These are phyloP conservation scores for Xanthorhoe designata DNA, from an alignment of 2,888 invertebrate genomes.

Conservation along the genomic window DNA sequence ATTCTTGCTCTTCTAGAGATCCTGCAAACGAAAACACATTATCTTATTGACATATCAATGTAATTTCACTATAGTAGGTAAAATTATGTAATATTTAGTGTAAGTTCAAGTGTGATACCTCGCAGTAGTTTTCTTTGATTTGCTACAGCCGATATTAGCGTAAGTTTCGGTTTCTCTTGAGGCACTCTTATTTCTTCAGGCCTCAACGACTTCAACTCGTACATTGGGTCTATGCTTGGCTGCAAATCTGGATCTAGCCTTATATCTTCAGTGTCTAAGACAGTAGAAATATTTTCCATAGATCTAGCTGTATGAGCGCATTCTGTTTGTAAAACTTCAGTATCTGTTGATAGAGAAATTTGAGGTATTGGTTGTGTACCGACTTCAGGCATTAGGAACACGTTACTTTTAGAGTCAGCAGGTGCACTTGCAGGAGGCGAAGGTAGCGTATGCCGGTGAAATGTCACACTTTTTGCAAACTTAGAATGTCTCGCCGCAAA, in stretches of 20 bases:
- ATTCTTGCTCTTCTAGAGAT: constrained; percentile 91
- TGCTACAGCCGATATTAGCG: constrained; percentile 84
- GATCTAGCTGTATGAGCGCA: constrained; percentile 55
- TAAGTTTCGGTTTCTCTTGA: constrained; percentile 84
- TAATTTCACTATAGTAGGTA: constrained; percentile 5
- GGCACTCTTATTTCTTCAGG: constrained; percentile 84
- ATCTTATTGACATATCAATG: constrained; percentile 24
- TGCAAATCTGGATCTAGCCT: constrained; percentile 65
- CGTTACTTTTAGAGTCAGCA: constrained; percentile 63
- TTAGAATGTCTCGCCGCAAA: constrained; percentile 95
- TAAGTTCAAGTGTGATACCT: constrained; percentile 62
- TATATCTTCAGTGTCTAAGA: constrained; percentile 57
- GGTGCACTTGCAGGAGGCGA: constrained; percentile 89
- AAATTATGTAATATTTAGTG: background rate
- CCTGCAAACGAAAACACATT: constrained; percentile 72
- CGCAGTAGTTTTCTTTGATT: constrained; percentile 86
- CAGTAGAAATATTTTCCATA: constrained; percentile 42
- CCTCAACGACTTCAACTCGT: constrained; percentile 72
- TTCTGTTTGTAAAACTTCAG: constrained; percentile 48
- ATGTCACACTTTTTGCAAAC: constrained; percentile 95
- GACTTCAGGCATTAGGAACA: constrained; percentile 71
- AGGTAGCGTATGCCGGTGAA: constrained; percentile 93
- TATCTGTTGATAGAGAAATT: constrained; percentile 51
- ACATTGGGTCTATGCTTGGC: constrained; percentile 64
- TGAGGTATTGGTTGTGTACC: constrained; percentile 47